A percentile compares a stretch with the other conserved stretches of the same genome.
Evolutionary conservation across 2,888 invertebrate species (phyloP).

Genomic region (Atethmia centrago): DNA sequence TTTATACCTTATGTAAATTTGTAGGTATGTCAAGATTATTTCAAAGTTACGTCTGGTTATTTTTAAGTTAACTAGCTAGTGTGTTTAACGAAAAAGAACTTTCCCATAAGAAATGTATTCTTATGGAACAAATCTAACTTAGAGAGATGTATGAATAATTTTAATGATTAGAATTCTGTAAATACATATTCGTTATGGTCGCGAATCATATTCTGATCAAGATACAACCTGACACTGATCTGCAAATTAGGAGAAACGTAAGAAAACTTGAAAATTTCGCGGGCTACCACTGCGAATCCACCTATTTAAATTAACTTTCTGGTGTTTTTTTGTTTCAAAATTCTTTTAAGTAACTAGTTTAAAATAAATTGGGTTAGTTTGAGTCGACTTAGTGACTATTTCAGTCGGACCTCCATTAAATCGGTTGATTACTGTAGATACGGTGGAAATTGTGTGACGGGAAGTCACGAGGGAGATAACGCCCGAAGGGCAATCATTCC

Average conservation of each 20-base stretch:
- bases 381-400: slow-evolving; percentile 20
- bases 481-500: slow-evolving; percentile 26
- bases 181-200: too few species aligned
- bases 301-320: not conserved
- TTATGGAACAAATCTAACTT: too few species aligned
- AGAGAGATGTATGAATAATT: too few species aligned
- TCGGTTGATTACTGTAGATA: slow-evolving; percentile 27
- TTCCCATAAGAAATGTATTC: too few species aligned
- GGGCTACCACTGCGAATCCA: too few species aligned
- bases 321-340: not conserved
- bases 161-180: too few species aligned
- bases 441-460: slow-evolving; percentile 32
- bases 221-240: too few species aligned
- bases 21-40: not conserved
- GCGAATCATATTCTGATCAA: too few species aligned
- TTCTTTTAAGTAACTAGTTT: not conserved
- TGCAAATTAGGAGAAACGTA: too few species aligned
- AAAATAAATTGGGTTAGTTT: slow-evolving; percentile 25
- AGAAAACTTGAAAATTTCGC: too few species aligned
- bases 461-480: slow-evolving; percentile 41
- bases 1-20: not conserved
- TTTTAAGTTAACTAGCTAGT: not conserved
- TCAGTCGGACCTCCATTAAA: slow-evolving; percentile 8
- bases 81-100: not conserved
- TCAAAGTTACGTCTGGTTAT: not conserved